Evolutionary conservation across 2,113 vertebrate genomes (phyloP).

Genomic region (Phyllopteryx taeniolatus): DNA sequence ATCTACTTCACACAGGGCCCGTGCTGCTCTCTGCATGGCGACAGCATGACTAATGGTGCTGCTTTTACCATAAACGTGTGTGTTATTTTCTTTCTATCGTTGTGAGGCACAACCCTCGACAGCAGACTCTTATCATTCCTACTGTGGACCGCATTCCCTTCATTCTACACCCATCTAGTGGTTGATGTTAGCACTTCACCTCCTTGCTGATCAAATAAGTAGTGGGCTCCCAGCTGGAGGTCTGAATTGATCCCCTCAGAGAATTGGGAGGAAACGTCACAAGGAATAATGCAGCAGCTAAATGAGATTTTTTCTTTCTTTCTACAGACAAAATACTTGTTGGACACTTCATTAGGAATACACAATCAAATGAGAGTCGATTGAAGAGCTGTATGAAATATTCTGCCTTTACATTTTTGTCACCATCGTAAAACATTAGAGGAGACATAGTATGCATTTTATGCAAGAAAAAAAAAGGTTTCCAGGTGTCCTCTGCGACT

Average conservation of each 20-base stretch:
- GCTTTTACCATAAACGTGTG: slow-evolving; percentile 3
- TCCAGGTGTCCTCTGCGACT: too few species aligned
- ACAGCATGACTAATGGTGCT: slow-evolving; percentile 20
- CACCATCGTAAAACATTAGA: too few species aligned
- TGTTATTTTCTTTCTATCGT: slow-evolving; percentile 1
- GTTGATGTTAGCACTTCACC: slow-evolving; percentile 37
- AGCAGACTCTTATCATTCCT: background rate
- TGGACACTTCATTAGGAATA: background rate
- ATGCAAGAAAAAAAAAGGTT: too few species aligned
- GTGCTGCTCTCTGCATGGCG: slow-evolving; percentile 15
- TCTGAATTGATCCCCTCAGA: background rate
- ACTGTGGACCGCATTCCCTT: background rate
- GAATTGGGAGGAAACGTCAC: background rate
- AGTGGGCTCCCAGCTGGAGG: background rate
- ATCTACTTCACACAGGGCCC: slow-evolving; percentile 5
- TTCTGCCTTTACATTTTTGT: too few species aligned
- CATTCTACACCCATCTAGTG: slow-evolving; percentile 67
- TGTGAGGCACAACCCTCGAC: background rate
- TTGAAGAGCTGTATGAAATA: too few species aligned
- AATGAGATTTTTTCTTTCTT: background rate
- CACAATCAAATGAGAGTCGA: background rate
- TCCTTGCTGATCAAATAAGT: background rate
- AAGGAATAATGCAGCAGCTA: background rate
- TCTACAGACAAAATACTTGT: background rate
- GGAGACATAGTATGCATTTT: too few species aligned